Evolutionary conservation across 2,113 vertebrate genomes (phyloP).

Genomic region (Polypterus bichir): DNA sequence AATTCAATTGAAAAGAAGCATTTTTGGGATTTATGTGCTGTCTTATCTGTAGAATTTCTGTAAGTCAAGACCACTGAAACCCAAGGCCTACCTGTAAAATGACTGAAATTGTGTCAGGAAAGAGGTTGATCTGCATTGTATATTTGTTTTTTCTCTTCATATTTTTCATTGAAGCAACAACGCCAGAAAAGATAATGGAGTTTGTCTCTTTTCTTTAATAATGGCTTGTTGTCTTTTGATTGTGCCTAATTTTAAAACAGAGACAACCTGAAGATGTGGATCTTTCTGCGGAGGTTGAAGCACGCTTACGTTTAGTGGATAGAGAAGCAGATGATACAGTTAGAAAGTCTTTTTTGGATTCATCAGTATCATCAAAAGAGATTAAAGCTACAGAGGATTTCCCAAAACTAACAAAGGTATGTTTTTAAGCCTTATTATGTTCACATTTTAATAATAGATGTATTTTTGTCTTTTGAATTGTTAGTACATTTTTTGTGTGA

Average conservation of each 20-base stretch:
- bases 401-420: constrained; percentile 52
- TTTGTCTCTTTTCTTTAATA: no score
- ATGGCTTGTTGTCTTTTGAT: not conserved
- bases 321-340: constrained; percentile 32
- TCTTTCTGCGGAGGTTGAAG: constrained; percentile 67
- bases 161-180: no score
- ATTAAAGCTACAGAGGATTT: constrained; percentile 43
- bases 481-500: not conserved
- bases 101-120: no score
- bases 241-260: constrained; percentile 25
- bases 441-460: not conserved
- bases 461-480: not conserved
- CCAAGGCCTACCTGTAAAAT: no score
- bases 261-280: constrained; percentile 50
- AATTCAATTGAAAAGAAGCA: no score
- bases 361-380: constrained; percentile 29
- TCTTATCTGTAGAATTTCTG: no score
- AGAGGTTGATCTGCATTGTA: no score
- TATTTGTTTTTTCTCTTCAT: no score
- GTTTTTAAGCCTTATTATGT: constrained; percentile 11
- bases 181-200: no score
- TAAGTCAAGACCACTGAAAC: no score
- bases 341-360: constrained; percentile 23
- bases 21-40: no score
- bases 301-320: constrained; percentile 59